A percentile compares a stretch with the other conserved stretches of the same genome.
phyloP scores from a whole-genome alignment of 2,797 vertebrate genomes.

The Selene dorsalis region DNA sequence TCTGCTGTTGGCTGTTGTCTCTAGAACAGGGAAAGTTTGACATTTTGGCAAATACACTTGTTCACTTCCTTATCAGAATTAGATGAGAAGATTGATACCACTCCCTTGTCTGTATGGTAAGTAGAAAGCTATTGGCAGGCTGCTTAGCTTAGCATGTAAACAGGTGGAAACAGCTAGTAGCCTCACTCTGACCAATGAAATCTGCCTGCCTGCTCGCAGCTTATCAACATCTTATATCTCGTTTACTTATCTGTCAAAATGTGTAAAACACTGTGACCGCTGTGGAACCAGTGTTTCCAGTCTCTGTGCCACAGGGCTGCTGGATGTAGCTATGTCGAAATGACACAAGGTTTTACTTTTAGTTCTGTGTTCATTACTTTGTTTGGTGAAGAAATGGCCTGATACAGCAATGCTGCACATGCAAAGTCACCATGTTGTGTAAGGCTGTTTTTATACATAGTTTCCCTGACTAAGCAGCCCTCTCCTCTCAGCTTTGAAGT shows the following conservation, averaged over 20 bases:
- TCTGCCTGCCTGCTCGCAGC: too few species aligned
- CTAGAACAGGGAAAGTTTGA: neutral
- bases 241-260: too few species aligned
- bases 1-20: neutral
- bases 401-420: neutral
- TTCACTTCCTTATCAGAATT: neutral
- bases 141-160: neutral
- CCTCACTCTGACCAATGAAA: too few species aligned
- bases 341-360: neutral
- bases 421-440: constrained; percentile 41
- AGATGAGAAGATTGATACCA: neutral
- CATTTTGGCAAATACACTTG: neutral
- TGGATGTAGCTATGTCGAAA: neutral
- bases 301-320: neutral
- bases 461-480: constrained; percentile 46
- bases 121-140: neutral
- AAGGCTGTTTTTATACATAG: constrained; percentile 37
- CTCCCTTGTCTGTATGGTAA: neutral
- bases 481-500: constrained; percentile 60
- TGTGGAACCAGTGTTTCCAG: neutral
- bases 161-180: too few species aligned
- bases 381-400: neutral
- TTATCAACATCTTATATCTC: neutral
- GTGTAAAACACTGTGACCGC: neutral
- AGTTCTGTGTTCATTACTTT: neutral